phyloP scores from a whole-genome alignment of 2,888 invertebrate genomes.

The Pantelozetes paolii region DNA sequence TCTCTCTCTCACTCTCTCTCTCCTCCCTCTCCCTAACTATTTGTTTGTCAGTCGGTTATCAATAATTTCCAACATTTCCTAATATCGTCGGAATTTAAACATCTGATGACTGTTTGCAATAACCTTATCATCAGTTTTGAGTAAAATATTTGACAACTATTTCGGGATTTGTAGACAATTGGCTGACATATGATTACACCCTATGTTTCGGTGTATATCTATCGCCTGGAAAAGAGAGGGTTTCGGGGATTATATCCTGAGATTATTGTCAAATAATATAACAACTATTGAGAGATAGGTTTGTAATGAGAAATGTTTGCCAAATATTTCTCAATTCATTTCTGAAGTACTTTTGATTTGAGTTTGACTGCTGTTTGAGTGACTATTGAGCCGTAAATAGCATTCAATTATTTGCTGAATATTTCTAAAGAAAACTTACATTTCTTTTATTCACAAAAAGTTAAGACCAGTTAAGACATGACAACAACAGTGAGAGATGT shows the following conservation, averaged over 20 bases:
- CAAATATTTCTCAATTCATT: neutral
- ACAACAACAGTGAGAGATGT: neutral
- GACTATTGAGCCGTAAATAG: conserved; percentile 3
- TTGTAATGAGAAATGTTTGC: neutral
- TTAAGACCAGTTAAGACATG: neutral
- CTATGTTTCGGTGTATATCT: neutral
- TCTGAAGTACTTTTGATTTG: neutral
- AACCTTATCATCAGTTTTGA: neutral
- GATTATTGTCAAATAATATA: conserved; percentile 20
- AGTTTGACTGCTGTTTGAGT: neutral
- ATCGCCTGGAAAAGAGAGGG: neutral
- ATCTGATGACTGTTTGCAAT: neutral
- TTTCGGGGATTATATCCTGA: neutral
- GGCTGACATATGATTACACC: neutral
- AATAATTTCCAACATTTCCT: neutral
- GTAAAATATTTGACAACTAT: conserved; percentile 7
- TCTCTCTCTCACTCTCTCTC: no score
- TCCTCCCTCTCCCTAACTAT: no score
- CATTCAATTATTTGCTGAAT: neutral
- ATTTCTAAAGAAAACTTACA: neutral
- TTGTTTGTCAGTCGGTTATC: neutral
- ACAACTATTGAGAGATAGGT: neutral
- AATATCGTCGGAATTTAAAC: neutral
- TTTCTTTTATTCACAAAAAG: neutral
- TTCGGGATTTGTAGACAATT: neutral